phyloP scores from a whole-genome alignment of 1,140 invertebrate species.

The Mizuhopecten yessoensis region DNA sequence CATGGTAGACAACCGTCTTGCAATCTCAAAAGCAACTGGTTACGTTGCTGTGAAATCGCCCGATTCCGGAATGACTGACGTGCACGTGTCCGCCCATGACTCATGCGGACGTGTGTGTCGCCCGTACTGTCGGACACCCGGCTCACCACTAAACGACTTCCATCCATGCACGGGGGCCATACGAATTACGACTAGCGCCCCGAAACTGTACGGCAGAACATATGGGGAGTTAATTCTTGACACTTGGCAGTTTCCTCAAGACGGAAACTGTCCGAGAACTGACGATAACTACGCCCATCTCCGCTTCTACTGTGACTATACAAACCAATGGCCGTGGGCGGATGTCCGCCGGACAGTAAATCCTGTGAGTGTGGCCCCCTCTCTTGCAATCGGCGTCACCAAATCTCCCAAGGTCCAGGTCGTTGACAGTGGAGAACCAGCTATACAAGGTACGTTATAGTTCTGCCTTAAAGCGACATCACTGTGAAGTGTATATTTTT shows the following conservation, averaged over 20 bases:
- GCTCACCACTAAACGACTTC: conserved; percentile 41
- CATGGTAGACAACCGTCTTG: conserved; percentile 74
- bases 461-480: no score
- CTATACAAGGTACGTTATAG: background rate
- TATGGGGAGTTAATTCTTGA: conserved; percentile 60
- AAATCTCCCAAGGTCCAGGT: background rate
- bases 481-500: no score
- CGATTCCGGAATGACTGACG: conserved; percentile 52
- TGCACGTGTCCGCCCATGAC: conserved; percentile 64
- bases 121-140: conserved; percentile 55
- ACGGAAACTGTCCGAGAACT: conserved; percentile 60
- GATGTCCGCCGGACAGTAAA: conserved; percentile 7
- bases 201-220: conserved; percentile 58
- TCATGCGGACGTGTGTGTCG: conserved; percentile 66
- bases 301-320: conserved; percentile 68
- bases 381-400: background rate
- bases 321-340: conserved; percentile 63
- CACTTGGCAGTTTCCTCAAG: conserved; percentile 60
- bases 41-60: conserved; percentile 73
- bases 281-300: conserved; percentile 57
- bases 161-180: conserved; percentile 61
- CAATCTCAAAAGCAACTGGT: conserved; percentile 69
- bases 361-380: background rate
- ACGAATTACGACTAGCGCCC: conserved; percentile 52
- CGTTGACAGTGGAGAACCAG: background rate